Base-by-base conservation (phyloP, 1,140 invertebrate species). In the Plodia interpunctella region DNA sequence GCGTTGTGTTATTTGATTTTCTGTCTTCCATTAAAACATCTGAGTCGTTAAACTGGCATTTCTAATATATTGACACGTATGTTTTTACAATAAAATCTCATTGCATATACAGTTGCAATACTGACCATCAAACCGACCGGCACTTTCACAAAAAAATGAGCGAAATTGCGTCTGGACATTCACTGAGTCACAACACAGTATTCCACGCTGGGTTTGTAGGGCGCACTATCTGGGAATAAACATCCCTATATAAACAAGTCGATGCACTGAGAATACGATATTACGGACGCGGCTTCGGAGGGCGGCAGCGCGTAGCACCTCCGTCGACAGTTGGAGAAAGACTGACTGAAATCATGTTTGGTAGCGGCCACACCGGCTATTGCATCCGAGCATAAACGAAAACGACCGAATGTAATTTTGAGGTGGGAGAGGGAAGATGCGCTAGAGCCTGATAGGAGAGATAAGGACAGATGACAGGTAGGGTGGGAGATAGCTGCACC, bases 331-430 rank as follows among this genome's bases (percentile, higher is more conserved):
- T 64, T 70, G 73, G 70, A 67, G 75, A 83, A 68, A 74, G 84
- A 88, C 84, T 87, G 82, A 61, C 70, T 79, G 69, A 74, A 85
- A 84, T 76, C 78, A 76, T 83, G 75, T 71, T 76, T 73, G 58
- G 75, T 75, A 73, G 68, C 71, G 72, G 66, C 66, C 74, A 78
- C 78, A 80, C 76, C 77, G 76, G 77, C 79, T 79, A 82, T 77
- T 88, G 83, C 85, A 81, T 79, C 80, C 83, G 85, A 88, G 70
- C 57, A 72, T 77, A 71, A 78, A 78, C 85, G 85, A 84, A 81
- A 80, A 79, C 71, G 72, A 65, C 78, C 85, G 83, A 88, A 80
- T 80, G 70, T 77, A 74, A 79, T 83, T 83, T 85, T 75, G 70
- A 78, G 59, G 76, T 74, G 74, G 19, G 68, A 81, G 70, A 57